Evolutionary conservation across 2,113 vertebrate species (phyloP), one percentile per base, ranked within the genome.

Genomic region (Peucedramus taeniatus): DNA sequence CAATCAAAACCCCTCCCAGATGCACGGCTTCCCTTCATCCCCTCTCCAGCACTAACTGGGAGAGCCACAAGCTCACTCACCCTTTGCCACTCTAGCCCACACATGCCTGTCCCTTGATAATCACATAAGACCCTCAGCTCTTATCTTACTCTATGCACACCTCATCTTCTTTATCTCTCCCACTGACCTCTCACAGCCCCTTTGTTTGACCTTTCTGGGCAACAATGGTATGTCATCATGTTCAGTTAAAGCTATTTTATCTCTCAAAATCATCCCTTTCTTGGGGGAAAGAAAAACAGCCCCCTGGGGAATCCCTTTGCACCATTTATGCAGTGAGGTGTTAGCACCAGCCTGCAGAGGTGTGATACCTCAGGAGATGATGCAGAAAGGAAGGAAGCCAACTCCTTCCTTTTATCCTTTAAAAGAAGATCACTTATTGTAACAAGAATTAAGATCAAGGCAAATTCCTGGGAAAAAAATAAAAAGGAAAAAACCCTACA

Each of bases 131-230:
- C 44, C 56, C 39, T 85, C 44, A 54, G 19, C 31, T 93, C 71
- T 95, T 96, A 95, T 88, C 92, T 92, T 92, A 81, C 28, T 51
- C 51, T 30, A 59, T 23, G 10, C 22, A 66, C 30, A 77, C n/a
- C 79, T 88, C 90, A 92, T 90, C 80, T 66, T 87, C 65, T 59
- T 94, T 95, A 87, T 93, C 84, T 88, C 42, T 57, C 64, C 44
- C 64, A 66, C 35, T 75, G 90, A 90, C 68, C 51, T 88, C 79
- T 89, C 49, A 65, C n/a, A 86, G 71, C 24, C 68, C 75, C 54
- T 70, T 83, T 70, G 71, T 83, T 70, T 86, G 82, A 86, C 79
- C 71, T 94, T 81, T 88, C 51, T 78, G 63, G 35, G 63, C 79
- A 77, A 88, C 56, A 91, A 56, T 60, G 54, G 30, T 63, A 88